Conservation (phyloP, 2,113 vertebrate species). For the Burhinus bistriatus region DNA sequence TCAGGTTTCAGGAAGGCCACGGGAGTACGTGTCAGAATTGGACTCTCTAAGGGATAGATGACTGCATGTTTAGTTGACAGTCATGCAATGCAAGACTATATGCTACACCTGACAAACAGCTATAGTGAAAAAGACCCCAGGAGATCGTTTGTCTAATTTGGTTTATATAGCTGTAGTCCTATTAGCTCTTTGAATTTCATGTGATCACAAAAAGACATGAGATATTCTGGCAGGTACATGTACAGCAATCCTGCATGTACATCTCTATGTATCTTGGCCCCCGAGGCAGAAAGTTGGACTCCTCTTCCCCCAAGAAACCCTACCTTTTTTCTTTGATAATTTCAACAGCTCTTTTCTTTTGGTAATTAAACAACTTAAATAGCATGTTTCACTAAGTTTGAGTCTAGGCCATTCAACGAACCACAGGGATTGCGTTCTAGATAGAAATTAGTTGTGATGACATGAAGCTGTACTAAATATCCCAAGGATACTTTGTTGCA, state of each 20-base stretch:
- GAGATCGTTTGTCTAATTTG: not conserved
- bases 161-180: not conserved
- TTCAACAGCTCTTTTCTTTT: not conserved
- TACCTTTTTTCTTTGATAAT: not conserved
- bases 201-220: not conserved
- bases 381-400: not conserved
- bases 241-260: not conserved
- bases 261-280: fast-evolving
- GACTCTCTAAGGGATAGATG: not conserved
- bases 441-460: not conserved
- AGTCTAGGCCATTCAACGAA: not conserved
- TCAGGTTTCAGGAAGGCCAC: not conserved
- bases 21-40: not conserved
- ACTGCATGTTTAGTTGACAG: not conserved
- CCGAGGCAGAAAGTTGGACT: not conserved
- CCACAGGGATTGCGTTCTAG: not conserved
- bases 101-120: not conserved
- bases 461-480: not conserved
- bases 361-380: not conserved
- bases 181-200: not conserved
- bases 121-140: not conserved
- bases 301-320: not conserved
- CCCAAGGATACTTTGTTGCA: not conserved
- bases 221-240: not conserved
- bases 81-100: not conserved